Base-by-base conservation (phyloP, 2,888 invertebrate genomes). In the Lysandra bellargus region DNA sequence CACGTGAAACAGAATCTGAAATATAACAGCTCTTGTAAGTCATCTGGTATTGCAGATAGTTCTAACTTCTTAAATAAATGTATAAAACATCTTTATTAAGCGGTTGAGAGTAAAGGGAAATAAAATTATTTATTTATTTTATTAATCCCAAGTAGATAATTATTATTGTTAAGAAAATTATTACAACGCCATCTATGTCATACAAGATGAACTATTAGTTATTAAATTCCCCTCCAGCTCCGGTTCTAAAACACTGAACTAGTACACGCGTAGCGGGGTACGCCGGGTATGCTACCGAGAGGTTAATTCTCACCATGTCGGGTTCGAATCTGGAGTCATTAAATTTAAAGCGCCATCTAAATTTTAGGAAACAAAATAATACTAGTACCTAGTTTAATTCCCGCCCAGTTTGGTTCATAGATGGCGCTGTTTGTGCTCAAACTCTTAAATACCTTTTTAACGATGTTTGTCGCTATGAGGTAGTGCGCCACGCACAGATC, bases 401-500 rank as follows among this genome's bases (percentile, higher is more conserved):
- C 6, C 0, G n/a, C 61, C 2, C 7, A 23, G 23, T 7, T 7
- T 1, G n/a, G 4, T 1, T 61, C 61, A 61, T 61, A 61, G 61
- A 74, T 37, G 37, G 33, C 17, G 73, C 73, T 40, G 1, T 7
- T 17, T n/a, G 0, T 12, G 5, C 40, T 12, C 1, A 40, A 44
- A 17, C 37, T n/a, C 1, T 4, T 6, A 5, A 77, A 83, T 87
- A 92, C 94, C 89, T 89, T 92, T 80, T 92, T 82, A 0, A 90
- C 91, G 95, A 92, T 83, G 90, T 95, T 83, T 93, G 94, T 83
- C 88, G 90, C 80, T 0, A 97, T 90, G 0, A 99, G 88, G 87
- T 97, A 98, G 83, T 98, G 97, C 1, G 98, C 98, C 1, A 99
- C 87, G 86, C 98, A 97, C 0, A 99, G 89, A 88, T 99, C 99